Evolutionary conservation across 2,113 vertebrate genomes (phyloP).

Genomic region (Pomatorhinus ruficollis): DNA sequence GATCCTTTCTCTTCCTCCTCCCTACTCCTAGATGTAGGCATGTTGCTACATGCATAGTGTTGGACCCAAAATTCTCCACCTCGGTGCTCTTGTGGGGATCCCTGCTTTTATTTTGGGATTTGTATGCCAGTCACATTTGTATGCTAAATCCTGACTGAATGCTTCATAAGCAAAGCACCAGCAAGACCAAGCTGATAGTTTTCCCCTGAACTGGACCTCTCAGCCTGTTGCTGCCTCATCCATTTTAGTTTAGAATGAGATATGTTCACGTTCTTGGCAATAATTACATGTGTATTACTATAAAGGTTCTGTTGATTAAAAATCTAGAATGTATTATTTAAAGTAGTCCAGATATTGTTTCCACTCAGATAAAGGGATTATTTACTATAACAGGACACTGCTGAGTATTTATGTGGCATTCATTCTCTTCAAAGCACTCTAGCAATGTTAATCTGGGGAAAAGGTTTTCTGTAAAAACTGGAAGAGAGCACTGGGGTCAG

Average conservation of each 20-base stretch:
- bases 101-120: not conserved
- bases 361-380: constrained; percentile 24
- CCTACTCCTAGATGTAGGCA: not conserved
- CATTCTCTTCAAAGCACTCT: not conserved
- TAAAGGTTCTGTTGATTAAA: constrained; percentile 14
- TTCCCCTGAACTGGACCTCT: not conserved
- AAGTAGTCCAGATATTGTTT: constrained; percentile 17
- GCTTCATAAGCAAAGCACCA: not conserved
- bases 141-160: not conserved
- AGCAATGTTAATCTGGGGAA: not conserved
- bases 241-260: not conserved
- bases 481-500: not conserved
- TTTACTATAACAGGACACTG: not conserved
- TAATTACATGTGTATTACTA: not conserved
- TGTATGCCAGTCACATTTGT: not conserved
- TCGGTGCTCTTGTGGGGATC: not conserved
- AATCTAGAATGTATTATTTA: constrained; percentile 3
- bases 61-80: not conserved
- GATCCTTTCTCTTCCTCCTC: not conserved
- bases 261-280: not conserved
- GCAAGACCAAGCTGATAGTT: not conserved
- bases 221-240: not conserved
- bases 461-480: not conserved
- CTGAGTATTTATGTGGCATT: not conserved
- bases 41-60: fast-evolving